A percentile compares a stretch with the other conserved stretches of the same genome.
Conservation (phyloP, 1,140 invertebrate species). For the Laodelphax striatellus region DNA sequence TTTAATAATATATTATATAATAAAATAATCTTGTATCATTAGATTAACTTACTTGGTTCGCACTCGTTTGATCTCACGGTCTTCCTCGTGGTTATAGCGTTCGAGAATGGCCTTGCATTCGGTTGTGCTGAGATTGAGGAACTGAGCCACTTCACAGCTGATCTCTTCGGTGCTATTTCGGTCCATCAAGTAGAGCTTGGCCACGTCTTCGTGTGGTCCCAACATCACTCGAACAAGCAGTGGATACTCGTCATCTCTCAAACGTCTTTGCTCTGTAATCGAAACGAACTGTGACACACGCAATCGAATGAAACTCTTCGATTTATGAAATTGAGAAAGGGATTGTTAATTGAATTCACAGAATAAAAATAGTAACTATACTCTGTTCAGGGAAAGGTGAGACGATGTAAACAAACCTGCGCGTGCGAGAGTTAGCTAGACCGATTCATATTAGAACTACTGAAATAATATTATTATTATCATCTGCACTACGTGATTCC, state of each 20-base stretch:
- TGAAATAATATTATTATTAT: too few relatives aligned
- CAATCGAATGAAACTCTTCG: too few relatives aligned
- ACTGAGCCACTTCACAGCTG: constrained; percentile 69
- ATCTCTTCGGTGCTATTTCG: constrained; percentile 58
- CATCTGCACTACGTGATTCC: too few relatives aligned
- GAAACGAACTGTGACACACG: neutral
- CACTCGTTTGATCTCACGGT: constrained; percentile 53
- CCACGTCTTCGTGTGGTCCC: constrained; percentile 73
- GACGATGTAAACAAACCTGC: too few relatives aligned
- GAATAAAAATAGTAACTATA: too few relatives aligned
- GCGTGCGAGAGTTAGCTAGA: too few relatives aligned
- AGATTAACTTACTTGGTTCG: constrained; percentile 54
- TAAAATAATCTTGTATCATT: too few relatives aligned
- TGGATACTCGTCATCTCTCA: constrained; percentile 69
- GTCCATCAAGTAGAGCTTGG: constrained; percentile 70
- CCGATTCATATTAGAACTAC: too few relatives aligned
- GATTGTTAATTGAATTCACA: too few relatives aligned
- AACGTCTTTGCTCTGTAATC: constrained; percentile 54
- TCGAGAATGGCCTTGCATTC: constrained; percentile 68
- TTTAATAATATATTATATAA: too few relatives aligned
- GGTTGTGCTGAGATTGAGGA: constrained; percentile 64
- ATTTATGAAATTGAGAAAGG: too few relatives aligned
- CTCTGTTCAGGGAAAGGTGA: too few relatives aligned
- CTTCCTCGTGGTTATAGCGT: constrained; percentile 66
- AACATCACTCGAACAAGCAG: constrained; percentile 61